These are phyloP conservation scores for Agrypnus murinus DNA, from an alignment of 2,888 invertebrate genomes.

Conservation along the genomic window DNA sequence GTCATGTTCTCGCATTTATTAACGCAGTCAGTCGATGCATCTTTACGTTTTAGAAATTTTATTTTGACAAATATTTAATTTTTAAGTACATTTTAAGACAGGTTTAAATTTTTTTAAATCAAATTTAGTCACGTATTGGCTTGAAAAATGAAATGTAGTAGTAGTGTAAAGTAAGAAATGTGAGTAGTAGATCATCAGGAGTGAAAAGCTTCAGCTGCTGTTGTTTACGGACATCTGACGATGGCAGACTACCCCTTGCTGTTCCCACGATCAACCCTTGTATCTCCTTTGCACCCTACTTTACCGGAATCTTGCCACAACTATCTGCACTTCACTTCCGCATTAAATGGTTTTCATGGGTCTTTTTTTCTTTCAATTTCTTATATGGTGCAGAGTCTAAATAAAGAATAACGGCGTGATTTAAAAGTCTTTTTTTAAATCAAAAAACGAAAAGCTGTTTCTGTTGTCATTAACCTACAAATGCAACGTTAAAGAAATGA, in stretches of 20 bases:
- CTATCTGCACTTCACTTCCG: constrained; percentile 66
- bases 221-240: constrained; percentile 54
- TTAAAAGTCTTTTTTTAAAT: no score
- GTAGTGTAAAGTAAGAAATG: constrained; percentile 41
- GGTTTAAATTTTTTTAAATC: constrained; percentile 36
- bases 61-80: constrained; percentile 10
- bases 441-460: no score
- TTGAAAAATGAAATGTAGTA: constrained; percentile 31
- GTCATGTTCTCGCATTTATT: constrained; percentile 55
- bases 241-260: constrained; percentile 63
- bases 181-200: constrained; percentile 50
- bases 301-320: constrained; percentile 69
- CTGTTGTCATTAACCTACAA: no score
- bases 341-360: constrained; percentile 63
- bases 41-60: not conserved
- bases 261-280: constrained; percentile 69
- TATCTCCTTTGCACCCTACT: constrained; percentile 64
- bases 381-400: constrained; percentile 1
- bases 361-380: constrained; percentile 33
- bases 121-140: constrained; percentile 50
- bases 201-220: constrained; percentile 54
- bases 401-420: no score
- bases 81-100: constrained; percentile 20
- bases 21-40: constrained; percentile 30
- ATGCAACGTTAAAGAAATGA: no score